A percentile compares a stretch with the other conserved stretches of the same genome.
Evolutionary conservation across 2,113 vertebrate species (phyloP).

Genomic region (Spilogale gracilis): DNA sequence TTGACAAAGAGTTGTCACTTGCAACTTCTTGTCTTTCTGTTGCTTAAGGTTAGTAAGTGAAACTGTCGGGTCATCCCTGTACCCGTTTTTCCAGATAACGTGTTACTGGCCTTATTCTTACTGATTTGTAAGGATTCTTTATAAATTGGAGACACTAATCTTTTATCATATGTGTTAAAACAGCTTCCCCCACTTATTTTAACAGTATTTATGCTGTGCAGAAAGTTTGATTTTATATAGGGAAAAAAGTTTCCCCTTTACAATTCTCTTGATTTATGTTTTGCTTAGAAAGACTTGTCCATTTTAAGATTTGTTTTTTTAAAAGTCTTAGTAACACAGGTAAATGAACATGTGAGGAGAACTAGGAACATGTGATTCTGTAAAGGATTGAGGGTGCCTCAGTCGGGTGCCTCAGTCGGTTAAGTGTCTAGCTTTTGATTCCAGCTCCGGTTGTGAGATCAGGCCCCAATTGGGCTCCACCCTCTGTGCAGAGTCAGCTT

Average conservation of each 20-base stretch:
- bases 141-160: background rate
- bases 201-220: background rate
- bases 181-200: background rate
- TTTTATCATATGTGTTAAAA: background rate
- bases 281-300: slow-evolving; percentile 38
- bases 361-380: background rate
- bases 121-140: slow-evolving; percentile 24
- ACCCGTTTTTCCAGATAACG: background rate
- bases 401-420: background rate
- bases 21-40: background rate
- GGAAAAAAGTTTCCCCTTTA: background rate
- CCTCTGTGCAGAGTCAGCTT: background rate
- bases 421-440: background rate
- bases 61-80: background rate
- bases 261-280: background rate
- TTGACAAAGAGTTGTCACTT: background rate
- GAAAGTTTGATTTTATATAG: background rate
- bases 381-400: background rate
- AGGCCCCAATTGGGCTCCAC: background rate
- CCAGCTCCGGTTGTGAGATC: background rate
- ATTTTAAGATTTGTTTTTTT: background rate
- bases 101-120: background rate
- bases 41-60: background rate
- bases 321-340: background rate
- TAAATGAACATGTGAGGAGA: background rate